These are phyloP conservation scores for Propithecus perrieri DNA, from an alignment of 2,797 vertebrate genomes.

Conservation along the genomic window DNA sequence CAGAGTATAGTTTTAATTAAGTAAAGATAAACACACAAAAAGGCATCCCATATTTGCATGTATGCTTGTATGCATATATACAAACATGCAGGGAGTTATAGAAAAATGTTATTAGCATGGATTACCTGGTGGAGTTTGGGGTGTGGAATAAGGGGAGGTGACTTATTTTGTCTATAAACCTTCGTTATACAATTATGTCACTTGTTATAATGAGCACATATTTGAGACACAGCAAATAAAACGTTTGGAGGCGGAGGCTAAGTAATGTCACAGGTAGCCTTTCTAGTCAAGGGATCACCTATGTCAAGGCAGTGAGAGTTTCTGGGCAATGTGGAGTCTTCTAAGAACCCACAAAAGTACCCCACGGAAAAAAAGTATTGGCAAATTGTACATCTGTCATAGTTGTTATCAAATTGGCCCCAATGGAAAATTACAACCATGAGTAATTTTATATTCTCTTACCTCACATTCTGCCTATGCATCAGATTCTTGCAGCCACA, in stretches of 20 bases:
- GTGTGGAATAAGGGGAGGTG: background rate
- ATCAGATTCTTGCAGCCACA: background rate
- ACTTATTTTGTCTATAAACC: background rate
- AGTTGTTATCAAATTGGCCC: background rate
- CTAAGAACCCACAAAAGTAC: background rate
- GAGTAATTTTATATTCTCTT: background rate
- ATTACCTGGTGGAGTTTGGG: background rate
- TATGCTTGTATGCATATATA: background rate
- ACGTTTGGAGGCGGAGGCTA: background rate
- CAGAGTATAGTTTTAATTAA: background rate
- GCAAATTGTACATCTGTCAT: background rate
- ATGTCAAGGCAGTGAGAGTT: background rate
- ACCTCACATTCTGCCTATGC: background rate
- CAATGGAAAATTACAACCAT: background rate
- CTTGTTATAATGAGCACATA: background rate
- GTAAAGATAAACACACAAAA: background rate
- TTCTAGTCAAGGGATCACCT: background rate
- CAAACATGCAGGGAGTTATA: background rate
- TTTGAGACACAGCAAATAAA: background rate
- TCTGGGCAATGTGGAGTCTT: background rate
- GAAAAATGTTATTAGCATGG: background rate
- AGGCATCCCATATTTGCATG: background rate
- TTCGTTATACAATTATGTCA: background rate
- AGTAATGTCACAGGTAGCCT: background rate
- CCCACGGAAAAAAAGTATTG: background rate